Conservation (phyloP, 2,888 invertebrate species). For the Steinernema hermaphroditum region DNA sequence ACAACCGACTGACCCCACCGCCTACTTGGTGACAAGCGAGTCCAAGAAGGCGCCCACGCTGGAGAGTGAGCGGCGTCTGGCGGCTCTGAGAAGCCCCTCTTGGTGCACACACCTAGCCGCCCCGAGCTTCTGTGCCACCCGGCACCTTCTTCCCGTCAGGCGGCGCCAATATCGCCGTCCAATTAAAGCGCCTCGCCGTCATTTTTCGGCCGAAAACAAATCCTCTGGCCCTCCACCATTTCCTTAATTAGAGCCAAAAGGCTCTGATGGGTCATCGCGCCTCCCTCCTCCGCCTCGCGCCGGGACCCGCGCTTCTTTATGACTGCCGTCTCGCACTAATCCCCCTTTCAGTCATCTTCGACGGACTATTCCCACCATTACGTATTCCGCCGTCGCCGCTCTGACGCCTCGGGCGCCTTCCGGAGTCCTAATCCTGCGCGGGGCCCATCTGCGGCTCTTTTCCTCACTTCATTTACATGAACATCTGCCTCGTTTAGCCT, state of each 20-base stretch:
- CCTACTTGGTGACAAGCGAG: too few species aligned
- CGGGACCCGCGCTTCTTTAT: not conserved
- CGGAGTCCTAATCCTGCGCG: conserved; percentile 12
- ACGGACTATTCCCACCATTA: not conserved
- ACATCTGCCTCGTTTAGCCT: conserved; percentile 6
- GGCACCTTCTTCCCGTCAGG: not conserved
- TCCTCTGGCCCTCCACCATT: conserved; percentile 7
- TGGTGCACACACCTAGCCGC: too few species aligned
- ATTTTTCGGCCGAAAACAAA: conserved; percentile 22
- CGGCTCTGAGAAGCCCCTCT: too few species aligned
- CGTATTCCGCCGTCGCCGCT: not conserved
- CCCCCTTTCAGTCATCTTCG: conserved; percentile 4
- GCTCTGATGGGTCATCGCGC: conserved; percentile 8
- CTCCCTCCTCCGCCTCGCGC: not conserved
- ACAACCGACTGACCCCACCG: too few species aligned
- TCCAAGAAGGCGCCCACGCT: too few species aligned
- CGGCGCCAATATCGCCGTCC: not conserved
- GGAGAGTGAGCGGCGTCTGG: too few species aligned
- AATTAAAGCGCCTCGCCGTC: conserved; percentile 4
- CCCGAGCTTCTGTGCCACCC: not conserved
- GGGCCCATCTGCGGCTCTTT: conserved; percentile 1
- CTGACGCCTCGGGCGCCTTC: conserved; percentile 1
- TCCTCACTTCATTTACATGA: conserved; percentile 25
- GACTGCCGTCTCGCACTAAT: conserved; percentile 1
- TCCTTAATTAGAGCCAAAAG: conserved; percentile 16